Conservation (phyloP, 2,797 vertebrate genomes). For the Morus bassanus region DNA sequence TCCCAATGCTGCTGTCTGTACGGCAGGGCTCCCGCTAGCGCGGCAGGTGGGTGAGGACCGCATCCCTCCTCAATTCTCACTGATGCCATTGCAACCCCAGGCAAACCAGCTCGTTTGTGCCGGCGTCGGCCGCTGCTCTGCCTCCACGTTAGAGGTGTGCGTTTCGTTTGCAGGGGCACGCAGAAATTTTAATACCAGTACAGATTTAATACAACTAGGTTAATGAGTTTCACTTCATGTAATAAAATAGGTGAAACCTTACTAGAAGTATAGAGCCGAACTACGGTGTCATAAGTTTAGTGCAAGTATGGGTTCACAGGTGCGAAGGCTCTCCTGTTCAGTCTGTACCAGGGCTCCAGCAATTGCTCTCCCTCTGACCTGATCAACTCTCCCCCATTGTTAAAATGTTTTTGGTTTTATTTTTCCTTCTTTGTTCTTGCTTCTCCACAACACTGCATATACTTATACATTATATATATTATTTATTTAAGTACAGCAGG, state of each 20-base stretch:
- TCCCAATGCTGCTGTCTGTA: neutral
- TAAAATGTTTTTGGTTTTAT: neutral
- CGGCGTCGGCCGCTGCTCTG: neutral
- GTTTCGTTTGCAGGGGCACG: too few relatives aligned
- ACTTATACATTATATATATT: neutral
- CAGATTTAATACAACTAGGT: neutral
- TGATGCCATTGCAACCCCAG: neutral
- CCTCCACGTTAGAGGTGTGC: too few relatives aligned
- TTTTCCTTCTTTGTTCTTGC: neutral
- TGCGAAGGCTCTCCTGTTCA: neutral
- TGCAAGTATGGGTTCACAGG: neutral
- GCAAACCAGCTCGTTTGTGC: neutral
- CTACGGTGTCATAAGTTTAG: neutral
- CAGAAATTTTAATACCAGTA: neutral
- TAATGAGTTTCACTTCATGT: neutral
- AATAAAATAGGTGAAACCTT: neutral
- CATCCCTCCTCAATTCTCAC: neutral
- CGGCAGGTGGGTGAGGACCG: neutral
- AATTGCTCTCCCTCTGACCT: neutral
- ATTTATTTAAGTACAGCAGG: neutral
- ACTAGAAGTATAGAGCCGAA: neutral
- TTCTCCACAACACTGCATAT: neutral
- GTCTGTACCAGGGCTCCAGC: neutral
- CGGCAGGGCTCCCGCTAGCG: neutral
- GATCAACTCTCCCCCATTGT: neutral